Conservation (phyloP, 2,888 invertebrate genomes). For the Dysmachus trigonus region DNA sequence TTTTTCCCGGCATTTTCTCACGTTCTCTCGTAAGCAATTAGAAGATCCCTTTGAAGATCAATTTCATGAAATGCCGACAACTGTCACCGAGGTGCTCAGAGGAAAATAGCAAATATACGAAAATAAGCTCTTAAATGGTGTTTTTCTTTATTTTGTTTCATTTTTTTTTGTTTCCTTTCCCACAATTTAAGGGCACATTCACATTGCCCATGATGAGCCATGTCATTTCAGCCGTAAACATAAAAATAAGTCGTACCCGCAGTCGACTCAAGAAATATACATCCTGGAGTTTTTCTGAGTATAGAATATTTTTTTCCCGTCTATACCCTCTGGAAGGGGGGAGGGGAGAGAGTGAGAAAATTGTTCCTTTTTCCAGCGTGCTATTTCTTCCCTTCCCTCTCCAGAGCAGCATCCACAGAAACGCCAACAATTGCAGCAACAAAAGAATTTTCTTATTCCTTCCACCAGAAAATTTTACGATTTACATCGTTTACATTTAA, state of each 20-base stretch:
- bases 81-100: neutral
- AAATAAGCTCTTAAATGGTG: conserved; percentile 2
- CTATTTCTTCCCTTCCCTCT: too few species aligned
- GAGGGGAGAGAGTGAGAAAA: too few species aligned
- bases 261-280: neutral
- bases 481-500: conserved; percentile 37
- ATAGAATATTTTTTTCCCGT: neutral
- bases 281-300: neutral
- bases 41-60: neutral
- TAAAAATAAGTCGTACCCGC: conserved; percentile 22
- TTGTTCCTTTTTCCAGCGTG: neutral
- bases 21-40: neutral
- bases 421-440: conserved; percentile 2
- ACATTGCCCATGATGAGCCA: conserved; percentile 17
- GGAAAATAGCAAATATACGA: neutral
- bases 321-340: neutral
- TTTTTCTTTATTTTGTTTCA: neutral
- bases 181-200: conserved; percentile 32
- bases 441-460: conserved; percentile 38
- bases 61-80: neutral
- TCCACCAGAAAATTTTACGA: conserved; percentile 40
- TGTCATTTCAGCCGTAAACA: conserved; percentile 30
- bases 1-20: neutral
- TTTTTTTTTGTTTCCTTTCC: too few species aligned
- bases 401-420: neutral